These are phyloP conservation scores for Rhabdophis nuchalis DNA, from an alignment of 2,797 vertebrate genomes.

Conservation along the genomic window DNA sequence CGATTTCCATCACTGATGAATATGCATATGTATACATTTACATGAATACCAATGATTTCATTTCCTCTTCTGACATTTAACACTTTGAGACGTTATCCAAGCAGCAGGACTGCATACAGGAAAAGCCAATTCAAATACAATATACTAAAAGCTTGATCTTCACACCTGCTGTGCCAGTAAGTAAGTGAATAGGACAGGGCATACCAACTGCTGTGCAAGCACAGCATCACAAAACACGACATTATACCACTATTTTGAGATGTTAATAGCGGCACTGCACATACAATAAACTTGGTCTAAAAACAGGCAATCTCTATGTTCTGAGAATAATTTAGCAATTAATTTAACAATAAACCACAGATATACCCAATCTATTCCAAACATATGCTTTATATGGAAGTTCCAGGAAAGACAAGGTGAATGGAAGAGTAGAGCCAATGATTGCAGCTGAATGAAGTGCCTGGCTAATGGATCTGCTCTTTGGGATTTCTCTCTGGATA, in stretches of 20 bases:
- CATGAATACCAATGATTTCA: not conserved
- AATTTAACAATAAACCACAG: not conserved
- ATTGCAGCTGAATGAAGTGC: not conserved
- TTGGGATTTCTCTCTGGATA: not conserved
- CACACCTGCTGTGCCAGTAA: constrained; percentile 1
- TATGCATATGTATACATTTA: not conserved
- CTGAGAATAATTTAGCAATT: not conserved
- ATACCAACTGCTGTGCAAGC: constrained; percentile 10
- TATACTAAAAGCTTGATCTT: constrained; percentile 10
- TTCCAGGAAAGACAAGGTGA: not conserved
- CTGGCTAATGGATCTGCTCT: not conserved
- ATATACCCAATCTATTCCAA: not conserved
- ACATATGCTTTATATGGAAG: not conserved
- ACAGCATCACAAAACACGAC: not conserved
- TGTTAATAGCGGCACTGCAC: not conserved
- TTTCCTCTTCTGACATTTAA: constrained; percentile 15
- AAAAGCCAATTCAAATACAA: constrained; percentile 17
- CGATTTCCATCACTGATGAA: not conserved
- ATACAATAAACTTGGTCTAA: not conserved
- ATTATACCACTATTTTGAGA: not conserved
- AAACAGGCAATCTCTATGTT: not conserved
- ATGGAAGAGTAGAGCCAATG: not conserved
- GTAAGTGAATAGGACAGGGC: constrained; percentile 10
- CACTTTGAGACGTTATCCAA: constrained; percentile 11
- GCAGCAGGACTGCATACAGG: not conserved